phyloP scores from a whole-genome alignment of 2,888 invertebrate species.

The Drosophila neotestacea region DNA sequence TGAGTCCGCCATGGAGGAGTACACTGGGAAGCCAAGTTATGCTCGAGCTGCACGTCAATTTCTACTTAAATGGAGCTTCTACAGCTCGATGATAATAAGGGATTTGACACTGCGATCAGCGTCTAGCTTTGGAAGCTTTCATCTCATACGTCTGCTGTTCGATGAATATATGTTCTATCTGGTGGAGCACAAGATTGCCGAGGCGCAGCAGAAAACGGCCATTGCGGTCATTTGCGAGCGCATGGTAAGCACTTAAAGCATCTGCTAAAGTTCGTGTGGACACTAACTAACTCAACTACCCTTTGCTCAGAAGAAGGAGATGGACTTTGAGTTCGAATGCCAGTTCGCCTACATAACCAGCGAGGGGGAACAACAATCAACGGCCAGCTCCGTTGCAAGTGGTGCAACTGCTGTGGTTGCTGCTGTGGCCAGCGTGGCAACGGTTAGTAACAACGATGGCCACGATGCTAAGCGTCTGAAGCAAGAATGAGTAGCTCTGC shows the following conservation, averaged over 20 bases:
- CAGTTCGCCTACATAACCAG: slow-evolving; percentile 83
- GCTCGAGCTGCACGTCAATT: slow-evolving; percentile 95
- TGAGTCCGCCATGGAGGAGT: slow-evolving; percentile 94
- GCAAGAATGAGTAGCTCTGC: slow-evolving; percentile 79
- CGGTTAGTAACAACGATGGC: slow-evolving; percentile 25
- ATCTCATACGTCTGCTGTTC: slow-evolving; percentile 97
- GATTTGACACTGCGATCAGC: slow-evolving; percentile 98
- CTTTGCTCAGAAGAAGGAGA: slow-evolving; percentile 77
- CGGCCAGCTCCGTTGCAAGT: slow-evolving; percentile 45
- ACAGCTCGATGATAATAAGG: slow-evolving; percentile 98
- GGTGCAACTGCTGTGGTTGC: slow-evolving; percentile 1
- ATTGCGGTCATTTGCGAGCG: slow-evolving; percentile 94
- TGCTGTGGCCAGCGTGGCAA: not conserved
- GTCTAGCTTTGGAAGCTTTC: slow-evolving; percentile 99
- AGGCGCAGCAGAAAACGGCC: slow-evolving; percentile 95
- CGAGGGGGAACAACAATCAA: slow-evolving; percentile 64
- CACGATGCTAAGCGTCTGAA: slow-evolving; percentile 82
- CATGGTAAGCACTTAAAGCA: slow-evolving; percentile 76
- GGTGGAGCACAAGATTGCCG: slow-evolving; percentile 98
- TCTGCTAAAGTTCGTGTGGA: slow-evolving; percentile 3
- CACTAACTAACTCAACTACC: slow-evolving; percentile 32
- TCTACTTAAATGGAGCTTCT: slow-evolving; percentile 99
- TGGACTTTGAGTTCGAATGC: slow-evolving; percentile 84
- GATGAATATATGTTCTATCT: slow-evolving; percentile 99
- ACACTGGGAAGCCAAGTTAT: slow-evolving; percentile 93